Evolutionary conservation across 2,888 invertebrate species (phyloP).

Genomic region (Lasioglossum villosulum): DNA sequence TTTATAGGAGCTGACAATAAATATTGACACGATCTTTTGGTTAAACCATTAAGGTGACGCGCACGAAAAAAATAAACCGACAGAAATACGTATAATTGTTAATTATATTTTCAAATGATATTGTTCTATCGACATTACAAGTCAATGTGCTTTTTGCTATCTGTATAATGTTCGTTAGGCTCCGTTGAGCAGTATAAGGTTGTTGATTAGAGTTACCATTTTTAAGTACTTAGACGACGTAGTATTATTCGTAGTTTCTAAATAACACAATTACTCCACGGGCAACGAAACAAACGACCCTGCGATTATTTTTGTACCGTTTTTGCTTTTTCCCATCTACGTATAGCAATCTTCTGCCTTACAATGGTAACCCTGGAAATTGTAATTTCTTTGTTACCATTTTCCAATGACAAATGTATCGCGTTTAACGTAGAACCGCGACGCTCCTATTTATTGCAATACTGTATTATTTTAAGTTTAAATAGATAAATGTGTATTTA

Average conservation of each 20-base stretch:
- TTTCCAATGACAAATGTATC: constrained; percentile 30
- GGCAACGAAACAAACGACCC: constrained; percentile 21
- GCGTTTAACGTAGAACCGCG: constrained; percentile 87
- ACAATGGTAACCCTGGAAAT: constrained; percentile 41
- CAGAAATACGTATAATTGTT: constrained; percentile 35
- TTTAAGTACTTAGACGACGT: constrained; percentile 66
- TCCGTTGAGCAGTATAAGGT: constrained; percentile 61
- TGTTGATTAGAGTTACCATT: constrained; percentile 67
- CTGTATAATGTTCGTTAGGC: constrained; percentile 54
- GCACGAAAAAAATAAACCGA: not conserved
- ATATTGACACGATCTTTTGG: constrained; percentile 46
- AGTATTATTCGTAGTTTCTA: constrained; percentile 66
- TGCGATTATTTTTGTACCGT: constrained; percentile 58
- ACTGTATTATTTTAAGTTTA: constrained; percentile 86
- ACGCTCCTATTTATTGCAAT: constrained; percentile 87
- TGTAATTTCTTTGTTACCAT: constrained; percentile 40
- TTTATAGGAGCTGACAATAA: constrained; percentile 57
- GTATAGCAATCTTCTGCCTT: constrained; percentile 11
- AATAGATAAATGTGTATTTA: constrained; percentile 56
- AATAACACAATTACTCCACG: constrained; percentile 16
- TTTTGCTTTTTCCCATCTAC: constrained; percentile 40
- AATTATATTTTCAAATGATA: constrained; percentile 44
- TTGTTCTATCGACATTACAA: constrained; percentile 35
- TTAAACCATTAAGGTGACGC: constrained; percentile 35
- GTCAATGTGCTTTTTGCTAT: constrained; percentile 52